Conservation (phyloP, 2,113 vertebrate species). For the Sebastes fasciatus region DNA sequence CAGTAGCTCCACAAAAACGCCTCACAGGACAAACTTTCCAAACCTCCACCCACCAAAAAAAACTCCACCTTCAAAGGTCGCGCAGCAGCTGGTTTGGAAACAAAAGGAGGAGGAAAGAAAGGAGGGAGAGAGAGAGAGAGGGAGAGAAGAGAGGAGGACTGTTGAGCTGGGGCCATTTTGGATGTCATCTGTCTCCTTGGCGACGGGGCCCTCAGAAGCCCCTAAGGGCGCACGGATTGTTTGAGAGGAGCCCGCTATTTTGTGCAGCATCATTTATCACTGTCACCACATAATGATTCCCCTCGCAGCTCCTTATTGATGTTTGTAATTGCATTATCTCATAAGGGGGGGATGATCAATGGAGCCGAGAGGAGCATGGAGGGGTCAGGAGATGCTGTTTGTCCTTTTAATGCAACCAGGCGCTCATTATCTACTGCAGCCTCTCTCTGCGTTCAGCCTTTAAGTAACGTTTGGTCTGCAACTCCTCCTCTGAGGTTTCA, state of each 20-base stretch:
- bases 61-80: constrained; percentile 69
- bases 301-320: constrained; percentile 99
- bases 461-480: constrained; percentile 78
- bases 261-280: constrained; percentile 99
- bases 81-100: constrained; percentile 90
- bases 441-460: constrained; percentile 69
- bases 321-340: constrained; percentile 99
- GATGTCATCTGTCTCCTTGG: constrained; percentile 99
- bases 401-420: constrained; percentile 89
- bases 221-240: constrained; percentile 93
- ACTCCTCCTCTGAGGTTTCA: constrained; percentile 58
- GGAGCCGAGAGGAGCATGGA: constrained; percentile 90
- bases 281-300: constrained; percentile 99
- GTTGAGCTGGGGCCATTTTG: constrained; percentile 93
- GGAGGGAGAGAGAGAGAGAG: constrained; percentile 72
- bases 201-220: constrained; percentile 93
- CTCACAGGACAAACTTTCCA: constrained; percentile 21
- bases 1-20: background rate
- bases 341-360: constrained; percentile 95
- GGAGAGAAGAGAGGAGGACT: constrained; percentile 88
- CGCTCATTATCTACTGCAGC: constrained; percentile 84
- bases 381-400: constrained; percentile 92
- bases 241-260: constrained; percentile 92
- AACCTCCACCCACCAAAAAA: background rate
- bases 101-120: constrained; percentile 79